Percentiles rank a stretch among this genome's conserved stretches.
These are phyloP conservation scores for Macaca mulatta DNA, from an alignment of 2,113 vertebrate genomes.

Conservation along the genomic window DNA sequence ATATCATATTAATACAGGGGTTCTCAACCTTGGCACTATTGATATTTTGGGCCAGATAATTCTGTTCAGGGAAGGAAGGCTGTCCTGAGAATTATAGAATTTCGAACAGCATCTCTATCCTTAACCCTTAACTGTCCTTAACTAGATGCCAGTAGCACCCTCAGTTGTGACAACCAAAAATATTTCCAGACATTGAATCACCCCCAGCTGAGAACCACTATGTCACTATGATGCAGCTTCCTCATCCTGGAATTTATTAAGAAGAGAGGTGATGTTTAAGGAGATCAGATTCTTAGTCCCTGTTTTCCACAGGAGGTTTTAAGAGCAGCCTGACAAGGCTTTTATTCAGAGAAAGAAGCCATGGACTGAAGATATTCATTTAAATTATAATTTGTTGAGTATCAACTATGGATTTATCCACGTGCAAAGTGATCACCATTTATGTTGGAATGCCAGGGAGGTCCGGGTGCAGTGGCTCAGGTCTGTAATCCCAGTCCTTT, in stretches of 20 bases:
- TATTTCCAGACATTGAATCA: background rate
- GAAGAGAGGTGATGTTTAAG: background rate
- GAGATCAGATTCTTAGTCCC: background rate
- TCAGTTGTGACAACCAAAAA: background rate
- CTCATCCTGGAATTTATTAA: background rate
- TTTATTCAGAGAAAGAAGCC: background rate
- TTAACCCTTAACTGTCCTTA: background rate
- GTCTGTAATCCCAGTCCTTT: no score
- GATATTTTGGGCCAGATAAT: slow-evolving; percentile 24
- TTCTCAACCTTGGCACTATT: background rate
- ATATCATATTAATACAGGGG: background rate
- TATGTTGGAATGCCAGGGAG: background rate
- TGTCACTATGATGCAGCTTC: background rate
- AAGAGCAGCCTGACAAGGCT: background rate
- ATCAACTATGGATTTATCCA: background rate
- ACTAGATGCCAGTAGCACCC: background rate
- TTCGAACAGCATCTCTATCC: background rate
- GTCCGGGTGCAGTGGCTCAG: no score
- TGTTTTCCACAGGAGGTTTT: background rate
- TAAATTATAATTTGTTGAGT: background rate
- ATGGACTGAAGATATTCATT: background rate
- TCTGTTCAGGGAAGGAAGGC: background rate
- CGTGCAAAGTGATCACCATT: background rate
- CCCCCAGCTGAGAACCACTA: background rate
- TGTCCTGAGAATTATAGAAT: background rate